These are phyloP conservation scores for Pandion haliaetus DNA, from an alignment of 2,113 vertebrate species.

Conservation along the genomic window DNA sequence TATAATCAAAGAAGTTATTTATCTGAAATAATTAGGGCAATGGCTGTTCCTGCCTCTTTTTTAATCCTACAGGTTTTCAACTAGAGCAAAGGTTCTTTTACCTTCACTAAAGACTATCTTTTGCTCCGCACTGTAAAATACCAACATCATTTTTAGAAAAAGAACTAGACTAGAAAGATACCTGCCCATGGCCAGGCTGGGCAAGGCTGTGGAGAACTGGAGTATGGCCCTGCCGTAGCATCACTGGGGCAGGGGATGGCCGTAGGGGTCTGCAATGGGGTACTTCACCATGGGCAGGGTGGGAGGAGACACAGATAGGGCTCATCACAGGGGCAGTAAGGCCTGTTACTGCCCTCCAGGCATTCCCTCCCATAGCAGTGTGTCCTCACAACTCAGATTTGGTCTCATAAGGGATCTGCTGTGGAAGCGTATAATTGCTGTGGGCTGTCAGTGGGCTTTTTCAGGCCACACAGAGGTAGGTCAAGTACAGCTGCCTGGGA, in stretches of 20 bases:
- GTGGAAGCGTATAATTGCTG: not conserved
- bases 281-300: not conserved
- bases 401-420: not conserved
- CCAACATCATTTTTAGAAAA: not conserved
- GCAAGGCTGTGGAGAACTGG: not conserved
- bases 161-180: not conserved
- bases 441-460: not conserved
- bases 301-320: not conserved
- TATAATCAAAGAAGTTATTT: not conserved
- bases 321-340: not conserved
- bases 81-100: not conserved
- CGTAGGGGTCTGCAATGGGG: not conserved
- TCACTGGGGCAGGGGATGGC: not conserved
- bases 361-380: not conserved
- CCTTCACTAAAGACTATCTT: not conserved
- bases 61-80: not conserved
- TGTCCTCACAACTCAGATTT: not conserved
- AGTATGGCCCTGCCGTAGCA: rapidly evolving
- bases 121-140: not conserved
- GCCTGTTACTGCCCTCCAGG: not conserved
- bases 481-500: not conserved
- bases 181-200: rapidly evolving
- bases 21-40: not conserved
- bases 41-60: not conserved
- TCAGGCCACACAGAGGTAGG: not conserved